Evolutionary conservation across 37 sponge, comb jelly and placozoan genomes (phyloP), one percentile per base, ranked within the genome.

Genomic region (Eunapius fragilis): DNA sequence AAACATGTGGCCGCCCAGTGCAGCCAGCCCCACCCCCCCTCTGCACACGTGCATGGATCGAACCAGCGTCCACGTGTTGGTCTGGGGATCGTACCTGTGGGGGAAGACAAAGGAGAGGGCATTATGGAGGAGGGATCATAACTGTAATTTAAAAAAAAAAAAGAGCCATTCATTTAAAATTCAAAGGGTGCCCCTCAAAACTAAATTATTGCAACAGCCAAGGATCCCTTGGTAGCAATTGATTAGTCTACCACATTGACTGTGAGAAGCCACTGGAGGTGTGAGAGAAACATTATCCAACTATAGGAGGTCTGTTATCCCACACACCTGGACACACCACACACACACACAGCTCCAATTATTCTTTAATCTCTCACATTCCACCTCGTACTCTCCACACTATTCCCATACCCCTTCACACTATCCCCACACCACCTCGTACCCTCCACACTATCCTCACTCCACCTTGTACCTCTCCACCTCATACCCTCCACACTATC

Each of bases 21-120:
- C 81, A 2, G 95, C 87, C 45, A 96, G 92, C 17, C 99, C 99
- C 30, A 96, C 91, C 2, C 97, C 94, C 25, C 97, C 97, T 24
- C 99, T 88, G 49, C 90, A 93, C 25, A 90, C 80, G 37, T 90
- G 86, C 99, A 98, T 96, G 33, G 92, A 69, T 23, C 84, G 79
- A 31, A 98, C 88, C 67, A 86, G 86, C 49, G 77, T 69, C 99
- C 99, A 98, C 25, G 37, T 72, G 70, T 96, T 89, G 22, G 72
- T 84, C 14, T 83, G 73, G 9, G 99, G 96, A 71, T 98, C 90
- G 76, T 95, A 98, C 73, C 98, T 95, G 76, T n/a, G 25, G 24
- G 67, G 14, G 12, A 2, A 2, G 3, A 30, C 49, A 82, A 37
- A 11, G 32, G 17, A 82, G 58, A 17, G 7, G 17, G 19, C 58